These are phyloP conservation scores for Oreohelix idahoensis DNA, from an alignment of 1,140 invertebrate species.

Conservation along the genomic window DNA sequence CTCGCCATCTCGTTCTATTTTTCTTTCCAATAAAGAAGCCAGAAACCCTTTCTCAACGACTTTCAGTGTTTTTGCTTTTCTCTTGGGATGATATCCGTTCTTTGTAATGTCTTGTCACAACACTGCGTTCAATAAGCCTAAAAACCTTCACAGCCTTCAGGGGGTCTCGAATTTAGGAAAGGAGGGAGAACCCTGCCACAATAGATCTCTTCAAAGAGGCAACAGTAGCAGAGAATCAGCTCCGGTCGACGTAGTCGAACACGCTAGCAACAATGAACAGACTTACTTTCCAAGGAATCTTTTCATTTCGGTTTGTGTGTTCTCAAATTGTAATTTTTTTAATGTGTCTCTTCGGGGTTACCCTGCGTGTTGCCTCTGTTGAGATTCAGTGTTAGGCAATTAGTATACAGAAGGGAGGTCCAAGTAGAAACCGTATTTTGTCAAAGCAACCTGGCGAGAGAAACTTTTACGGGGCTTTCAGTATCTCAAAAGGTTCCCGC, in stretches of 20 bases:
- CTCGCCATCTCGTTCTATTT: background rate
- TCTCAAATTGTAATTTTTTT: background rate
- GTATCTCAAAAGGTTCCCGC: background rate
- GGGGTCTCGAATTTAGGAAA: background rate
- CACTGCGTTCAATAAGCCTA: background rate
- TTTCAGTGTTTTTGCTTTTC: background rate
- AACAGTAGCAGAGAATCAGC: background rate
- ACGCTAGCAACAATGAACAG: background rate
- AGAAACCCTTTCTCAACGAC: background rate
- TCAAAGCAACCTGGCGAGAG: background rate
- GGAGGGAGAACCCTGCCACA: background rate
- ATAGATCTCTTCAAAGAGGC: background rate
- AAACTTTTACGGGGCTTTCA: background rate
- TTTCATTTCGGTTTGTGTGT: background rate
- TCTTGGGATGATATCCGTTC: background rate
- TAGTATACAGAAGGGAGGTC: background rate
- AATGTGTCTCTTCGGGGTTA: background rate
- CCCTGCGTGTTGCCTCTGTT: background rate
- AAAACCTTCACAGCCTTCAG: background rate
- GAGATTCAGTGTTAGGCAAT: background rate
- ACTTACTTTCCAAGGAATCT: background rate
- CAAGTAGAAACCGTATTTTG: background rate
- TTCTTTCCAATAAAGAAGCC: background rate
- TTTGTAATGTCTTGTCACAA: background rate
- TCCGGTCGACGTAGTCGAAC: background rate